Conservation (phyloP, 2,797 vertebrate genomes). For the Tadarida brasiliensis region DNA sequence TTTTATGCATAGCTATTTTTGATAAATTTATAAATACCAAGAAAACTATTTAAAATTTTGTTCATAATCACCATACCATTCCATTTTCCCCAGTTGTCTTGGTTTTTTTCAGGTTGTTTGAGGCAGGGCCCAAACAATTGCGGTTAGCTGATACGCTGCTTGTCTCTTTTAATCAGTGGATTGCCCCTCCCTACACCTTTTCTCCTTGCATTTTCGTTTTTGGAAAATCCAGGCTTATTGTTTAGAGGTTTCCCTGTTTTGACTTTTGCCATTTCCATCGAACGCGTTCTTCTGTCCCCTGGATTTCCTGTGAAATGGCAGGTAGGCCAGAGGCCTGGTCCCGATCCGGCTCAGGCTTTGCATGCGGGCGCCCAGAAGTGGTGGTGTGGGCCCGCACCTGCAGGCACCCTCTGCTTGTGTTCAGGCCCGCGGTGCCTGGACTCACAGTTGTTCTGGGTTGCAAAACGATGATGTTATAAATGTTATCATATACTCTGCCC, state of each 20-base stretch:
- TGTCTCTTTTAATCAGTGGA: neutral
- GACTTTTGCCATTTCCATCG: neutral
- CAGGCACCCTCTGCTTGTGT: neutral
- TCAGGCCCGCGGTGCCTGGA: fast-evolving
- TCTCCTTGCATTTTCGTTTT: neutral
- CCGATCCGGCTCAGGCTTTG: fast-evolving
- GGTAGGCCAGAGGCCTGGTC: fast-evolving
- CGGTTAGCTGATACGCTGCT: fast-evolving
- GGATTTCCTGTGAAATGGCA: no score
- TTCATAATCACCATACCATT: neutral
- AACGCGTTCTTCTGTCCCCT: fast-evolving
- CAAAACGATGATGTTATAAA: fast-evolving
- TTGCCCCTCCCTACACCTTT: fast-evolving
- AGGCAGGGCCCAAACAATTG: neutral
- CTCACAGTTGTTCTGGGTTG: fast-evolving
- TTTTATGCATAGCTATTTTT: constrained; percentile 6
- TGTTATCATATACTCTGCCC: neutral
- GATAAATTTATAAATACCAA: neutral
- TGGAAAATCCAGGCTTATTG: neutral
- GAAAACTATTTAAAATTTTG: neutral
- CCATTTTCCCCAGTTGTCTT: neutral
- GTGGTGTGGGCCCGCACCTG: fast-evolving
- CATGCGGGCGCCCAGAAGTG: fast-evolving
- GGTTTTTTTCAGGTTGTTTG: neutral
- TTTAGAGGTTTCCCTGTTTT: neutral